A percentile compares a stretch with the other conserved stretches of the same genome.
Conservation (phyloP, 2,797 vertebrate species). For the Mionectes olivaceus region DNA sequence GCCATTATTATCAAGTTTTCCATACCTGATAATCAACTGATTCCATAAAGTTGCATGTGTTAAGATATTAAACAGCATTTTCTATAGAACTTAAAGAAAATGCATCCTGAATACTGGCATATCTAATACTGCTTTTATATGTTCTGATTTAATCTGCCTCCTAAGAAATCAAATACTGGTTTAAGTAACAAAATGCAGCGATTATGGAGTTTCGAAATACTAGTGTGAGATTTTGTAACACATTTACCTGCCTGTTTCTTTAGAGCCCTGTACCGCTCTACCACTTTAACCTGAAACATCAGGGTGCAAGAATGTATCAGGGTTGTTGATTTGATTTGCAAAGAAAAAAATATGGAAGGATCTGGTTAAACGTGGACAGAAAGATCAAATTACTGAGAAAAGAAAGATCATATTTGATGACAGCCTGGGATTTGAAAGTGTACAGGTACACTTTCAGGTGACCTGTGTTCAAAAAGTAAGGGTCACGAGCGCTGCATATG, state of each 20-base stretch:
- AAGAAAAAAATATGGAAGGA: not conserved
- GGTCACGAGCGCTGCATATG: not conserved
- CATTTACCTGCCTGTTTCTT: not conserved
- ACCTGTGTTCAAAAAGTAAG: not conserved
- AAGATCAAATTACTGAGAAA: not conserved
- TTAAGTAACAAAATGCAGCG: not conserved
- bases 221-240: not conserved
- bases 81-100: not conserved
- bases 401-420: not conserved
- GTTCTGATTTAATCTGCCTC: not conserved
- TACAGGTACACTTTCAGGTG: not conserved
- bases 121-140: not conserved
- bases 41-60: not conserved
- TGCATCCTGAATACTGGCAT: not conserved
- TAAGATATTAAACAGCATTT: not conserved
- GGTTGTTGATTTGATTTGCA: not conserved
- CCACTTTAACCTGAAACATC: not conserved
- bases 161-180: not conserved
- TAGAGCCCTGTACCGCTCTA: not conserved
- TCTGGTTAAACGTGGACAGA: not conserved
- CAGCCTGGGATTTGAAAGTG: not conserved
- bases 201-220: not conserved
- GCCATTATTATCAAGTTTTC: not conserved
- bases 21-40: not conserved
- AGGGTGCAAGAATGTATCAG: not conserved